Percentiles rank a stretch among this genome's conserved stretches.
phyloP scores from a whole-genome alignment of 2,888 invertebrate species.

The Opisthograptis luteolata region DNA sequence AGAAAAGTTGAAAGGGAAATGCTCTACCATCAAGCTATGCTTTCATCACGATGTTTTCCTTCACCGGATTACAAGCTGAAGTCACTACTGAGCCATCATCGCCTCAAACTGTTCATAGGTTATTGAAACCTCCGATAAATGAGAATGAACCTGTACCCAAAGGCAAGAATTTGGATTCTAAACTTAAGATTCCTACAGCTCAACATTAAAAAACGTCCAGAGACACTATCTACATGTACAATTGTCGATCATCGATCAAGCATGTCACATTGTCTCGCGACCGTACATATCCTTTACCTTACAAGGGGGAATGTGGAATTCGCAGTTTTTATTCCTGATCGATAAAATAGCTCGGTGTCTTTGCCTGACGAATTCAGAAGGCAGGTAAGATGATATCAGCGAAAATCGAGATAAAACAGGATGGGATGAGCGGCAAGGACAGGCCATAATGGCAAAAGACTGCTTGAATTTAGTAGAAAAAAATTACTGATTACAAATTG shows the following conservation, averaged over 20 bases:
- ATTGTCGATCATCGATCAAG: slow-evolving; percentile 10
- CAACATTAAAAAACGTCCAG: background rate
- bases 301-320: slow-evolving; percentile 8
- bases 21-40: no score
- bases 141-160: no score
- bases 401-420: background rate
- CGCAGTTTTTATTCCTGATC: background rate
- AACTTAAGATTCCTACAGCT: no score
- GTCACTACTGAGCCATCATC: no score
- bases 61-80: no score
- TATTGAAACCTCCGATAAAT: no score
- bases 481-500: no score
- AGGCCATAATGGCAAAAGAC: slow-evolving; percentile 8
- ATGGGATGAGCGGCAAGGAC: slow-evolving; percentile 4
- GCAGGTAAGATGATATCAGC: background rate
- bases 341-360: slow-evolving; percentile 6
- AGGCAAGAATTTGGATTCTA: no score
- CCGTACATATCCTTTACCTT: slow-evolving; percentile 8
- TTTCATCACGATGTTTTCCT: no score
- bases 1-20: no score
- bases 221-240: background rate
- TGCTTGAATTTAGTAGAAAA: no score
- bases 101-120: no score
- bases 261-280: slow-evolving; percentile 8
- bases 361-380: slow-evolving; percentile 6